phyloP scores from a whole-genome alignment of 2,888 invertebrate genomes.

The Xestia c-nigrum region DNA sequence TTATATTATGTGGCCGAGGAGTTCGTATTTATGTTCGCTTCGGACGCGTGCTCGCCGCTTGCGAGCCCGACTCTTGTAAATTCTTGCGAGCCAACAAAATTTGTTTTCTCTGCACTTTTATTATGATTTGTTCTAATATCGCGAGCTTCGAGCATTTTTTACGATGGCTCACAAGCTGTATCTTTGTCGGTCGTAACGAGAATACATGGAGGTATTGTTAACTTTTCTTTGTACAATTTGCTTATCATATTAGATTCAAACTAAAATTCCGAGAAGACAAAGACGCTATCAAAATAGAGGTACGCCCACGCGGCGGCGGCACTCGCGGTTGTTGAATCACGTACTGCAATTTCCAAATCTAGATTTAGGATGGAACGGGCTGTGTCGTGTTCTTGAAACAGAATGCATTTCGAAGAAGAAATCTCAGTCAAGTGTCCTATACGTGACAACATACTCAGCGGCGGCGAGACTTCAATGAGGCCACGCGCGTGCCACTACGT shows the following conservation, averaged over 20 bases:
- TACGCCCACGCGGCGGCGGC: constrained; percentile 74
- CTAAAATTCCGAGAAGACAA: constrained; percentile 72
- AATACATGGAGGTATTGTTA: constrained; percentile 59
- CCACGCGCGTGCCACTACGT: constrained; percentile 72
- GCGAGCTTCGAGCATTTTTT: constrained; percentile 56
- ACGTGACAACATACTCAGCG: constrained; percentile 78
- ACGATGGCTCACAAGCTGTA: constrained; percentile 53
- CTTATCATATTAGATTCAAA: constrained; percentile 70
- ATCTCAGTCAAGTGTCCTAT: constrained; percentile 73
- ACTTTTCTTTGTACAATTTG: constrained; percentile 65
- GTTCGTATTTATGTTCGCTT: constrained; percentile 81
- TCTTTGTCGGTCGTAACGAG: constrained; percentile 53
- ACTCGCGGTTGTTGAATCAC: constrained; percentile 74
- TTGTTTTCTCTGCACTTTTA: constrained; percentile 74
- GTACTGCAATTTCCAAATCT: constrained; percentile 84
- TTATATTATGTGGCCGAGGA: constrained; percentile 81
- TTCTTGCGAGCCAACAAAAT: constrained; percentile 76
- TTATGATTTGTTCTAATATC: constrained; percentile 70
- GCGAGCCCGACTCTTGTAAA: constrained; percentile 79
- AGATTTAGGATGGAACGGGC: constrained; percentile 82
- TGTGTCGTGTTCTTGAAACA: constrained; percentile 78
- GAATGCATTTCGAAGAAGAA: constrained; percentile 83
- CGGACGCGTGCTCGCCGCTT: constrained; percentile 78
- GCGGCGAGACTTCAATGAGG: constrained; percentile 81
- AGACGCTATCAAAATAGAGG: constrained; percentile 70